Conservation (phyloP, 1,140 invertebrate genomes). For the Camponotus pennsylvanicus region DNA sequence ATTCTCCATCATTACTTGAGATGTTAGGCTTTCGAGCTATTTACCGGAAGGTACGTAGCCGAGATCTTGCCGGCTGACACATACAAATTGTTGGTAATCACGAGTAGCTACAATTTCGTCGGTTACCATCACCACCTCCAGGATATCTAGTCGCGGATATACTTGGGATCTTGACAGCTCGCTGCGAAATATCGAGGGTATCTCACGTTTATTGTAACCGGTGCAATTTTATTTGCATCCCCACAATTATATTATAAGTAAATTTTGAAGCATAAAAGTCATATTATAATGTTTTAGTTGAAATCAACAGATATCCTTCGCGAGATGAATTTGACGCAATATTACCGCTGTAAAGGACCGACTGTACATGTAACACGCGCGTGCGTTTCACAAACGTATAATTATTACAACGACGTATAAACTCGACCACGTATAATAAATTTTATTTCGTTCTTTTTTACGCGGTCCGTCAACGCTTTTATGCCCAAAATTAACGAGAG, state of each 20-base stretch:
- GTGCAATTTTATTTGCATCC: not conserved
- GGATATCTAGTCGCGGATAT: not conserved
- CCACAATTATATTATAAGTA: not conserved
- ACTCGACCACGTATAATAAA: not conserved
- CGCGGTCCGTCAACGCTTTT: not conserved
- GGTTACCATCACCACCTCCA: conserved; percentile 37
- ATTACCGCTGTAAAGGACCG: not conserved
- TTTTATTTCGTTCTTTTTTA: not conserved
- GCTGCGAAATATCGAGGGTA: not conserved
- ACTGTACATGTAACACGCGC: not conserved
- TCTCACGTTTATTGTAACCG: not conserved
- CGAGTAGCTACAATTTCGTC: conserved; percentile 66
- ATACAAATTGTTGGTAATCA: conserved; percentile 69
- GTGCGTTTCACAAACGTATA: not conserved
- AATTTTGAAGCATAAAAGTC: not conserved
- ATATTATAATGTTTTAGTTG: not conserved
- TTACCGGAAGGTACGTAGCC: conserved; percentile 62
- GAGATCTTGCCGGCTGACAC: conserved; percentile 64
- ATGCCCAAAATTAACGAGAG: conserved; percentile 27
- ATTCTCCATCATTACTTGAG: conserved; percentile 69
- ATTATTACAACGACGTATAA: conserved; percentile 19
- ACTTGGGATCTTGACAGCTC: not conserved
- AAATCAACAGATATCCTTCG: not conserved
- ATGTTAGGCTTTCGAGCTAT: conserved; percentile 37
- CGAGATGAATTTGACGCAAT: not conserved